phyloP scores from a whole-genome alignment of 2,113 vertebrate genomes.

The Xenopus laevis region DNA sequence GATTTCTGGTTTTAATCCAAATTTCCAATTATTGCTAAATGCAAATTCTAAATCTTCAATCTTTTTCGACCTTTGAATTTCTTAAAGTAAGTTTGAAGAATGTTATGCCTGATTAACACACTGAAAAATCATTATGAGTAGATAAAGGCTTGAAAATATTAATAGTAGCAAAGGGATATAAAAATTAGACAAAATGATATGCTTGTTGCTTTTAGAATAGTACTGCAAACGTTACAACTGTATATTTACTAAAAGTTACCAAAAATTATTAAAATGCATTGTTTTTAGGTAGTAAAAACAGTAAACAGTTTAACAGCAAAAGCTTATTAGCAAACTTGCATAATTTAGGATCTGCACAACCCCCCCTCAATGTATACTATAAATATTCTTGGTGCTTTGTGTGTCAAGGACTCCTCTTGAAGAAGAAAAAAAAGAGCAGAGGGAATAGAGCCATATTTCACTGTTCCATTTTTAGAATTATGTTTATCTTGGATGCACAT shows the following conservation, averaged over 20 bases:
- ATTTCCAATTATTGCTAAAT: slow-evolving; percentile 45
- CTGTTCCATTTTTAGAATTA: not conserved
- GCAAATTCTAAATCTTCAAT: slow-evolving; percentile 46
- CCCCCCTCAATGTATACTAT: not conserved
- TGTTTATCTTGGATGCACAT: not conserved
- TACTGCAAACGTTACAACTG: no score
- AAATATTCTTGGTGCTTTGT: not conserved
- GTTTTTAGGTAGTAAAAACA: no score
- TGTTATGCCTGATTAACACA: slow-evolving; percentile 23
- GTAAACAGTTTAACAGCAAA: no score
- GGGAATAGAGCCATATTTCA: not conserved
- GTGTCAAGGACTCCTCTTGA: not conserved
- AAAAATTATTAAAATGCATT: no score
- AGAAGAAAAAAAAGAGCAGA: not conserved
- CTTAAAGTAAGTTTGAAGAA: slow-evolving; percentile 21
- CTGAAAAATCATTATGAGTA: not conserved
- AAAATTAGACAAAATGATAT: no score
- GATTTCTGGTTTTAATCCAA: slow-evolving; percentile 41
- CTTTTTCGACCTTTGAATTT: slow-evolving; percentile 39
- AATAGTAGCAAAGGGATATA: no score
- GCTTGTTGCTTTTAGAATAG: no score
- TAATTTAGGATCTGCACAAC: not conserved
- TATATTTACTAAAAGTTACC: no score
- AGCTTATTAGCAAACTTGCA: no score
- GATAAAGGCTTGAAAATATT: no score